Base-by-base conservation (phyloP, 2,797 vertebrate species). In the Hyperoplus immaculatus region DNA sequence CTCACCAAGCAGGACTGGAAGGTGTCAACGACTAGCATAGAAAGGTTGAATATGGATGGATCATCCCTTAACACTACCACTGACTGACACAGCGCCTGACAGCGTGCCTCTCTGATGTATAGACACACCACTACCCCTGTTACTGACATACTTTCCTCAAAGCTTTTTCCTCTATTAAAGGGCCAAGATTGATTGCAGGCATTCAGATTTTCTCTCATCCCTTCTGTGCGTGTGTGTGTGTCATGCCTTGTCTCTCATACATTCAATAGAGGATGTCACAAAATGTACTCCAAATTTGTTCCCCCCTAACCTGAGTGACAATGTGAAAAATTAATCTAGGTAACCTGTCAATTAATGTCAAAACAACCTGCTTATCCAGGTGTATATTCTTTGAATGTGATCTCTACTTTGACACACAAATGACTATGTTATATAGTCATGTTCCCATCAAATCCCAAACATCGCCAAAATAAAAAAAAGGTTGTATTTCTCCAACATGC, bases 81-180 rank as follows among this genome's bases (percentile, higher is more conserved):
- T 72, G 80, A 84, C 74, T 88, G 89, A 82, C 85, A 79, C 55
- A 12, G 63, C 5, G 7, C 65, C 69, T 91, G 87, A 84, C 88
- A 85, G 88, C 85, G 29, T 82, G 77, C 56, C 72, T 83, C 72
- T 83, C 62, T 85, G 89, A 89, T 88, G 79, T 77, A 86, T 88
- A 69, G 75, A 85, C 81, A 77, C 53, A 42, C 42, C 79, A 11
- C 67, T 69, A 45, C 81, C 64, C 59, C 68, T 67, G 58, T 71
- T 83, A 77, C 75, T 65, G 83, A 84, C 82, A 84, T 70, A 76
- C 73, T 77, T 72, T 80, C 78, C 83, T 76, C 75, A 80, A 59
- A 84, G 71, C 66, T 66, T 82, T 80, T 86, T 60, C 66, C 76
- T 55, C 57, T 63, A 57, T 80, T 80, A 87, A 86, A 29, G 29